Evolutionary conservation across 2,888 invertebrate genomes (phyloP), one percentile per base, ranked within the genome.

Genomic region (Drosophila histrio): DNA sequence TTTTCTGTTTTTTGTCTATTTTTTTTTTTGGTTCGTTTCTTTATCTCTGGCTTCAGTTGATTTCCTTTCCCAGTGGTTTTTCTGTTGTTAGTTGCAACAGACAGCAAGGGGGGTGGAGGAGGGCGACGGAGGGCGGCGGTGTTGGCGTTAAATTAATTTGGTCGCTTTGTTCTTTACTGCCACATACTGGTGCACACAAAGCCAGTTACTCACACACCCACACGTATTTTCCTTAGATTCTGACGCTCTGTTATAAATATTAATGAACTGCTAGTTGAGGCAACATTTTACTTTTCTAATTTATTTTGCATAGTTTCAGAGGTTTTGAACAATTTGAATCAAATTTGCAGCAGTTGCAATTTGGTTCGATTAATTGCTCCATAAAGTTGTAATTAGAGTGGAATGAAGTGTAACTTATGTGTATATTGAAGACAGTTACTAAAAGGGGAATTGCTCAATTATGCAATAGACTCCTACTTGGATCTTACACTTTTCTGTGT

Each of bases 61-160:
- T 88, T 86, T 86, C 72, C 53, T 38, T 61, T 77, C 28, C 49
- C 43, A 34, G 36, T 60, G 13, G 21, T 52, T 46, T 56, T 54
- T 41, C 43, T 53, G 67, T 49, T 57, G 70, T 49, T 65, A 56
- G 76, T 58, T 71, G 65, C 74, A 71, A 46, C 52, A 54, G 58
- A 54, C 19, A 36, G 36, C 6, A 32, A 28, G 15, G 3, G 15
- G 15, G 38, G 7, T n/a, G 17, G 13, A 6, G 9, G 5, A 13
- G 5, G 15, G 22, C 1, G 17, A 22, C 4, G 36, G 24, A n/a
- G 21, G 56, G 57, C 28, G 66, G 56, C 72, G 49, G 65, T 60
- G 61, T 53, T 84, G 78, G 80, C 82, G 84, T 76, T 86, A 82
- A 82, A 82, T 88, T 82, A 88, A 82, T 82, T 82, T 86, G 80